Evolutionary conservation across 2,888 invertebrate genomes (phyloP), one percentile per base, ranked within the genome.

Genomic region (Leptogaster cylindrica): DNA sequence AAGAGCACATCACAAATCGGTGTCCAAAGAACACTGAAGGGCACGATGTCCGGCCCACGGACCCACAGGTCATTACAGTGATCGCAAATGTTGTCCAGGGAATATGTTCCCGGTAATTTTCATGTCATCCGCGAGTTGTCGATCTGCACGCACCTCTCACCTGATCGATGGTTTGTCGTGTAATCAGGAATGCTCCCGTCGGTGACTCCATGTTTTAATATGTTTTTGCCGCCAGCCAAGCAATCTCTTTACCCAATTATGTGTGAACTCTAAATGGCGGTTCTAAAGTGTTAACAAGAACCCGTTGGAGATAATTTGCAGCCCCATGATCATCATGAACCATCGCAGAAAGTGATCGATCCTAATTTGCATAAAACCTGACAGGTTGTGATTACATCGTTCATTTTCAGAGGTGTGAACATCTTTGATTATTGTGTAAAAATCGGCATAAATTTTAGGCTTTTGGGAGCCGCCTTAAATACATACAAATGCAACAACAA

Each of bases 261-360:
- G 61, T 61, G 20, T 14, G 31, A 41, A n/a, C 55, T 39, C 61
- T 61, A 44, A 61, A 61, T 61, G 44, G 61, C 41, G 25, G 27
- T 44, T 44, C 44, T 61, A 61, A 61, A 44, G 61, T 61, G 61
- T 61, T 61, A 61, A 61, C 41, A 41, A 61, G 61, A 61, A 61
- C 25, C 61, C 28, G 44, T 44, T 2, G 44, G 20, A 31, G 41
- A 44, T 41, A 39, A 20, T 44, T 61, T 18, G 36, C 36, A 16
- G 18, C 44, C 20, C 44, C n/a, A n/a, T n/a, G n/a, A n/a, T n/a
- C n/a, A n/a, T 44, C 25, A 61, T 44, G 61, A 61, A 61, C 28
- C 16, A 25, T 44, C 44, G 36, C 61, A 41, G 14, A 44, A 28
- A 16, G 28, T 61, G 61, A 61, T 61, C 44, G 27, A 44, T 41